These are phyloP conservation scores for Rhynchophorus ferrugineus DNA, from an alignment of 1,140 invertebrate species.

Conservation along the genomic window DNA sequence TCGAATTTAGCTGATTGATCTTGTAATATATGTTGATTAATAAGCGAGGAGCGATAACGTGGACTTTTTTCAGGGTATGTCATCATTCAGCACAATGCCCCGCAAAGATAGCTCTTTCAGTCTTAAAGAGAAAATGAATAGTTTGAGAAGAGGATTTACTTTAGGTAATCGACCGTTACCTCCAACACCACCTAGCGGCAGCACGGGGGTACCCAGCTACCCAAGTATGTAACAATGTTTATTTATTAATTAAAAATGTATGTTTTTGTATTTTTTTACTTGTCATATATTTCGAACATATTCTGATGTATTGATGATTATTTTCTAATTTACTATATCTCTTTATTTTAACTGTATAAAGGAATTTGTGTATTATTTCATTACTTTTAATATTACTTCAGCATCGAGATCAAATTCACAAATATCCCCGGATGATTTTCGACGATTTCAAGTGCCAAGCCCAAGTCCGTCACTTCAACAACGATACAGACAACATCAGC, in stretches of 20 bases:
- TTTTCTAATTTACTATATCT: too few relatives aligned
- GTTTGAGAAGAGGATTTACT: slow-evolving; percentile 31
- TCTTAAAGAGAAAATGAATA: slow-evolving; percentile 37
- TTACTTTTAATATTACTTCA: slow-evolving; percentile 15
- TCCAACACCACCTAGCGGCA: slow-evolving; percentile 30
- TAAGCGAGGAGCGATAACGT: slow-evolving; percentile 32
- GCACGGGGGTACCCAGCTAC: slow-evolving; percentile 14
- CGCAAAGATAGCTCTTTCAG: slow-evolving; percentile 33
- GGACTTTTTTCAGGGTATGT: slow-evolving; percentile 29
- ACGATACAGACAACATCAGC: slow-evolving; percentile 57
- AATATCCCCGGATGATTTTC: slow-evolving; percentile 24
- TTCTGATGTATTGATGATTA: too few relatives aligned
- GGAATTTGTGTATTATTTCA: not conserved
- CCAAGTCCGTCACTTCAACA: slow-evolving; percentile 48
- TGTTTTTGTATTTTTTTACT: not conserved
- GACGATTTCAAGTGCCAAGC: slow-evolving; percentile 26
- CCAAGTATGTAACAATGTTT: slow-evolving; percentile 22
- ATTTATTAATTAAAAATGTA: slow-evolving; percentile 1
- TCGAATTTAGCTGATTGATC: too few relatives aligned
- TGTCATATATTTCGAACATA: too few relatives aligned
- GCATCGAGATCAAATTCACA: slow-evolving; percentile 26
- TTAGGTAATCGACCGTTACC: slow-evolving; percentile 36
- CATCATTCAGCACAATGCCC: slow-evolving; percentile 27
- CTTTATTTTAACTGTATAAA: too few relatives aligned
- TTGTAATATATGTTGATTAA: not conserved